Base-by-base conservation (phyloP, 2,113 vertebrate species). In the Ciconia stormi region DNA sequence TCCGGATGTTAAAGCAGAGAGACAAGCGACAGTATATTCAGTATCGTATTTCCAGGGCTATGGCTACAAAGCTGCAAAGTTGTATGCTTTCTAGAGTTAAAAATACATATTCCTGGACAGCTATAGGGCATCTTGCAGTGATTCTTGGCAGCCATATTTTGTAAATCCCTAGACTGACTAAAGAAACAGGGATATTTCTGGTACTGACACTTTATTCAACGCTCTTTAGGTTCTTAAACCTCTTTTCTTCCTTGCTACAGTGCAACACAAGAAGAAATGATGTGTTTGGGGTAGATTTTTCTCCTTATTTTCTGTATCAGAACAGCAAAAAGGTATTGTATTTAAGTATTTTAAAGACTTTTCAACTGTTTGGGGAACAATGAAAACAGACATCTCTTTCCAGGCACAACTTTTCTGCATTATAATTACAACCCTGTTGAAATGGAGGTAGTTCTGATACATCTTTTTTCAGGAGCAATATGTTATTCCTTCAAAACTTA, bases 291-390 rank as follows among this genome's bases (percentile, higher is more conserved):
- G 14, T 10, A 62, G 36, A 62, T 61, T 62, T 55, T 82, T 36
- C 70, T 90, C 66, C 21, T 29, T 34, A 71, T 79, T 87, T 80
- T 21, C 20, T 74, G 2, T 20, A 71, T 34, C 44, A 67, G 47
- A 67, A 66, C 6, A 79, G 36, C 42, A 83, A 83, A 67, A 53
- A 16, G 27, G 7, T n/a, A 42, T 25, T 46, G 11, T 82, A 72
- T 94, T 40, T 82, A 16, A 52, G 27, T 94, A 83, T 90, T 90
- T 90, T 69, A 32, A 95, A 96, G 91, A 87, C 70, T 67, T 93
- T 84, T 80, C 74, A 80, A 65, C 50, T 87, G 38, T 91, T 92
- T 87, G 90, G 61, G 52, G 72, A 87, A 85, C 59, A 59, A 67
- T 42, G 81, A 95, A 95, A 73, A 32, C 17, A 95, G n/a, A n/a